phyloP scores from a whole-genome alignment of 1,140 invertebrate genomes.

The Holcopasites calliopsidis region DNA sequence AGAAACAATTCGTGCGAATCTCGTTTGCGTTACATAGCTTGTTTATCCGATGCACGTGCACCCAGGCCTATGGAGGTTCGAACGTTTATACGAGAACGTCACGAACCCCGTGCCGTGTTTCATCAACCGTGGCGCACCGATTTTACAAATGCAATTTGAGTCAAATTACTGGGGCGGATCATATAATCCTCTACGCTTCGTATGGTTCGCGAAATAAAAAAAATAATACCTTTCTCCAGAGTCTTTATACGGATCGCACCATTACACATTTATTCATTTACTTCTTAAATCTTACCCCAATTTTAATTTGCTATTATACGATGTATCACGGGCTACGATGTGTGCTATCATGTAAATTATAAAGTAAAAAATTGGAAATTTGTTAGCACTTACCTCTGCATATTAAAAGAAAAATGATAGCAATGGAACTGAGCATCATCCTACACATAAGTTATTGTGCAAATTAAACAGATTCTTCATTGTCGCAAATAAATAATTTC shows the following conservation, averaged over 20 bases:
- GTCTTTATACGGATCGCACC: not conserved
- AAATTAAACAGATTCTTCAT: too few species aligned
- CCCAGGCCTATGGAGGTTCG: constrained; percentile 9
- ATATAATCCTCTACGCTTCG: not conserved
- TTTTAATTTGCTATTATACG: too few species aligned
- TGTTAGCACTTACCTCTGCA: too few species aligned
- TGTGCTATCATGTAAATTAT: too few species aligned
- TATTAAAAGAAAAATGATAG: too few species aligned
- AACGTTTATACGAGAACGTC: constrained; percentile 58
- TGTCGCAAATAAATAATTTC: too few species aligned
- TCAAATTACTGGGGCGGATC: constrained; percentile 3
- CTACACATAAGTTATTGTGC: too few species aligned
- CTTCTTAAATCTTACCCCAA: too few species aligned
- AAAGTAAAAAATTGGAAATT: too few species aligned
- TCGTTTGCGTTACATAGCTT: constrained; percentile 35
- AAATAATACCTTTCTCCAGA: not conserved
- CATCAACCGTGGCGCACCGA: constrained; percentile 43
- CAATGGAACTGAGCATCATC: too few species aligned
- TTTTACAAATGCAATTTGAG: constrained; percentile 48
- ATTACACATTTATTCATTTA: not conserved
- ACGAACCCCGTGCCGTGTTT: constrained; percentile 49
- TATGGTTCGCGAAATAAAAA: not conserved
- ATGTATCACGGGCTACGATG: too few species aligned
- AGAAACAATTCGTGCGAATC: constrained; percentile 43
- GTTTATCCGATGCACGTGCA: constrained; percentile 48